These are phyloP conservation scores for Macrochelys suwanniensis DNA, from an alignment of 2,797 vertebrate genomes.

Conservation along the genomic window DNA sequence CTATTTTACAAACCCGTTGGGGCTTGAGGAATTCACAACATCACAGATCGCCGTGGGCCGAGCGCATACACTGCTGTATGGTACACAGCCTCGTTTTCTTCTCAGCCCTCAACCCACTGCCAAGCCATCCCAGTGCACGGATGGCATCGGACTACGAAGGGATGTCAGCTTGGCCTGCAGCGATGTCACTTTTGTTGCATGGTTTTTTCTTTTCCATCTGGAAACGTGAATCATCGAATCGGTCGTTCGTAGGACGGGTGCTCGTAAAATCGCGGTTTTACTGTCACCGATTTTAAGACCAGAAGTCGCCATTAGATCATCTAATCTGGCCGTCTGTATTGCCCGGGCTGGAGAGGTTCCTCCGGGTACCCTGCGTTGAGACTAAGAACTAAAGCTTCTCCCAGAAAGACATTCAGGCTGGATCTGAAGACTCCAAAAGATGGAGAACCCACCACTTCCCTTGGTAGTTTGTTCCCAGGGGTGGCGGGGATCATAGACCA, in stretches of 20 bases:
- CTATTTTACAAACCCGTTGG: not conserved
- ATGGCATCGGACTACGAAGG: not conserved
- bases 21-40: not conserved
- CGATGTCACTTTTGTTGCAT: fast-evolving
- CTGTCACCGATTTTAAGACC: not conserved
- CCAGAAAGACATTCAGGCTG: too few species aligned
- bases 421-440: too few species aligned
- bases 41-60: not conserved
- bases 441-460: too few species aligned
- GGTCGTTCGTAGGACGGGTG: not conserved
- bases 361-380: too few species aligned
- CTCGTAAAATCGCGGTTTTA: not conserved
- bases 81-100: constrained; percentile 1
- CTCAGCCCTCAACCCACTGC: not conserved
- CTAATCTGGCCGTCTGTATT: too few species aligned
- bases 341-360: too few species aligned
- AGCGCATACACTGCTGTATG: constrained; percentile 8
- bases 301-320: not conserved
- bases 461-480: too few species aligned
- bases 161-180: not conserved
- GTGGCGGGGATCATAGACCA: too few species aligned
- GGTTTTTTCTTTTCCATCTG: not conserved
- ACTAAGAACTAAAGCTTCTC: too few species aligned
- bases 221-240: not conserved
- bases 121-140: not conserved